Base-by-base conservation (phyloP, 2,113 vertebrate genomes). In the Patagioenas fasciata region DNA sequence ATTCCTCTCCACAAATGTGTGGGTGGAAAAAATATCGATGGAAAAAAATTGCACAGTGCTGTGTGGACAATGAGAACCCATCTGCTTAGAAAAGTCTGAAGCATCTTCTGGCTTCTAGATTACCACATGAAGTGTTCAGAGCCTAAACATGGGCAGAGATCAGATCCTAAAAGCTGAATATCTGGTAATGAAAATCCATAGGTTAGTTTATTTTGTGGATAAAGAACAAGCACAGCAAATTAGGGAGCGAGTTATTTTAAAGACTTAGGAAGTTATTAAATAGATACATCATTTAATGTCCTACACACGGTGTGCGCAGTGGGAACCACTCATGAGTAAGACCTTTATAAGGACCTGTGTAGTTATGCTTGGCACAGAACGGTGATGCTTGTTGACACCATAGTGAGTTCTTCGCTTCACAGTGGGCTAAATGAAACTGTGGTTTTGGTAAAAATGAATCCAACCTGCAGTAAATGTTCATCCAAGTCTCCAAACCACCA, bases 351-450 rank as follows among this genome's bases (percentile, higher is more conserved):
- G 91, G 91, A 96, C 88, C 80, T 95, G 85, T 89, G 70, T 58
- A 92, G 93, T 91, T 93, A 58, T 92, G 51, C 61, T 96, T 96
- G 96, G 91, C 95, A 94, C 58, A 81, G 64, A 64, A 44, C 2
- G 10, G 83, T 84, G 83, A 83, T 95, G 83, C 87, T 94, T 97
- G 94, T 96, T 96, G 95, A 96, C 94, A 95, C 89, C 74, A 58
- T 10, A 85, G 69, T 4, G 15, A 94, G 88, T 72, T 85, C 94
- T 97, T 97, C 78, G 80, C 94, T 93, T 93, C 95, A 93, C 92
- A 94, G 92, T 95, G 89, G 91, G 96, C 92, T 95, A 93, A 96
- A 94, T 92, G 91, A 96, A 96, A 96, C 90, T 96, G 96, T 96
- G 96, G 93, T 88, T 97, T 94, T 88, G 93, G 91, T 91, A 95